Conservation (phyloP, 2,888 invertebrate genomes). For the Eupeodes latifasciatus region DNA sequence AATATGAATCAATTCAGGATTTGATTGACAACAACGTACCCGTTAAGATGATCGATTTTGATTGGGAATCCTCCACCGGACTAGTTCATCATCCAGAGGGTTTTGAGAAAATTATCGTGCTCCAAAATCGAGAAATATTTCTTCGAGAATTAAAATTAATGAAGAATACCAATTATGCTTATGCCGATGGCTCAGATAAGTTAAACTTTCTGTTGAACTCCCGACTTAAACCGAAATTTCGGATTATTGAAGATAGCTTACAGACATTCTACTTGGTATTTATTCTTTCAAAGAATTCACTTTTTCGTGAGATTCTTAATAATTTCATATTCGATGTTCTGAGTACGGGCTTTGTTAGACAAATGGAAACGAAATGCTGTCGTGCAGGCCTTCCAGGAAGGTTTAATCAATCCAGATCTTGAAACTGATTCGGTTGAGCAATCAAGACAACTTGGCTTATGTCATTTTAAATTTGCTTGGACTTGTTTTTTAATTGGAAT, state of each 20-base stretch:
- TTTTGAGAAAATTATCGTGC: background rate
- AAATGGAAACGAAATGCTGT: slow-evolving; percentile 25
- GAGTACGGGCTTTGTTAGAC: slow-evolving; percentile 1
- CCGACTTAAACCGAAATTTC: slow-evolving; percentile 8
- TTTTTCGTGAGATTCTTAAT: slow-evolving; percentile 23
- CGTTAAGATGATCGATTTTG: background rate
- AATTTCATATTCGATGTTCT: background rate
- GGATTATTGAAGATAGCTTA: background rate
- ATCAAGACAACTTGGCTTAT: background rate
- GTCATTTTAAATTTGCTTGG: slow-evolving; percentile 12
- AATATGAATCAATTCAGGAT: slow-evolving; percentile 29
- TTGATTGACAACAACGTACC: slow-evolving; percentile 20
- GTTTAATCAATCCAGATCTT: background rate
- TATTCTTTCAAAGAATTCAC: slow-evolving; percentile 10
- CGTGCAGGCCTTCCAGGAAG: background rate
- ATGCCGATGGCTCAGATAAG: slow-evolving; percentile 7
- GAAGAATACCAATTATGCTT: slow-evolving; percentile 31
- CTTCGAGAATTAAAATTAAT: background rate
- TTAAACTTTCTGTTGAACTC: background rate
- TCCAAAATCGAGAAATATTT: background rate
- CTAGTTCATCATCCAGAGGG: background rate
- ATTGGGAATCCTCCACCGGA: background rate
- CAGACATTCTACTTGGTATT: background rate
- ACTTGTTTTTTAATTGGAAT: background rate
- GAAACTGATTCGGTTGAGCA: background rate